Evolutionary conservation across 1,140 invertebrate genomes (phyloP).

Genomic region (Theocolax elegans): DNA sequence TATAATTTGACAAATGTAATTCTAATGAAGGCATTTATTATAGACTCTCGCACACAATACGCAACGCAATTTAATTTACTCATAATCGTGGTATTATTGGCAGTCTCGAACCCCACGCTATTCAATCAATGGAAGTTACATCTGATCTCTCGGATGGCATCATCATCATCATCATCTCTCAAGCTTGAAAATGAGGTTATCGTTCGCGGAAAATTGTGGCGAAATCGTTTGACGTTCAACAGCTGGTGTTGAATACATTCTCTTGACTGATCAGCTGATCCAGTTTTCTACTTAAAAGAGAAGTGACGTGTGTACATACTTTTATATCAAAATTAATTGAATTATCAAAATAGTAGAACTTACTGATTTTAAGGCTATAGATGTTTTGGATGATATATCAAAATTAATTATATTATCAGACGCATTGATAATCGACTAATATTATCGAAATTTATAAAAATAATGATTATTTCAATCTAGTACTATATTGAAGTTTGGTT

Average conservation of each 20-base stretch:
- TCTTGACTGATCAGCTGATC: not conserved
- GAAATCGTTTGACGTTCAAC: slow-evolving; percentile 22
- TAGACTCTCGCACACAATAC: not conserved
- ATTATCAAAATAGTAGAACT: not conserved
- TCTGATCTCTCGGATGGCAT: slow-evolving; percentile 9
- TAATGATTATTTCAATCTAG: no score
- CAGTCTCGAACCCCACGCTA: not conserved
- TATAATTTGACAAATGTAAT: not conserved
- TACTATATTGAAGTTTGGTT: no score
- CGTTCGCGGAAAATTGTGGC: slow-evolving; percentile 28
- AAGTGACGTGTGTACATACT: not conserved
- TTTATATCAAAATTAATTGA: not conserved
- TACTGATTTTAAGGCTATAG: not conserved
- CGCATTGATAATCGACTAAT: no score
- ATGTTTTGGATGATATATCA: not conserved
- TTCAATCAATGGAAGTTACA: not conserved
- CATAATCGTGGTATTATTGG: no score
- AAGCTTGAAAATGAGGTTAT: slow-evolving; percentile 23
- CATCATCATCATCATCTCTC: no score
- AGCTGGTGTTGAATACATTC: not conserved
- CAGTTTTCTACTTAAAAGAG: not conserved
- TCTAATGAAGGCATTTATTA: not conserved
- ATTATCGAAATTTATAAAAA: no score
- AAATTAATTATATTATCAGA: not conserved
- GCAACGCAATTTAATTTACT: not conserved